These are phyloP conservation scores for Aurelia sp. DNA, from an alignment of 30 jellyfish, hydroid and myxozoan genomes.

Conservation along the genomic window DNA sequence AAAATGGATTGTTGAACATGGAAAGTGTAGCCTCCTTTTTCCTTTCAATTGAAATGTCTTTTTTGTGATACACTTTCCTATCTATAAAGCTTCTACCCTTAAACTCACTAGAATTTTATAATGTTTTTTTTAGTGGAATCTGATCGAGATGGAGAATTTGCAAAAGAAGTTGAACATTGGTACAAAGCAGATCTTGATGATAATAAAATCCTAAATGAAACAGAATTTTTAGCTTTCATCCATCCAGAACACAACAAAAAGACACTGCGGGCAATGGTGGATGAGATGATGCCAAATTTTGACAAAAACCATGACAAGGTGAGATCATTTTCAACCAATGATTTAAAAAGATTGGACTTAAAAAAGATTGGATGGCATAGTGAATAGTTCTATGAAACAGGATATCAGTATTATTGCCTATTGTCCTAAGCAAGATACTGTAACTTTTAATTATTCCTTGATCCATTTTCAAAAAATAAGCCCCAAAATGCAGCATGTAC, in stretches of 20 bases:
- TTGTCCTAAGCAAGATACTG: too few species aligned
- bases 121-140: slow-evolving; percentile 46
- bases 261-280: slow-evolving; percentile 81
- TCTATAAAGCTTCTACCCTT: background rate
- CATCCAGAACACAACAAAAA: slow-evolving; percentile 94
- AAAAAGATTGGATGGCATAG: too few species aligned
- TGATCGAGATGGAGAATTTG: slow-evolving; percentile 76
- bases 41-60: too few species aligned
- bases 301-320: slow-evolving; percentile 84
- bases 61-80: background rate
- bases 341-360: too few species aligned
- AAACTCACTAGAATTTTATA: too few species aligned
- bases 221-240: slow-evolving; percentile 84
- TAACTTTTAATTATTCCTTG: too few species aligned
- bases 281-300: slow-evolving; percentile 81
- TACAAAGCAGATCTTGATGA: slow-evolving; percentile 82
- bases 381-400: too few species aligned
- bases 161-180: slow-evolving; percentile 92
- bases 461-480: too few species aligned
- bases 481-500: too few species aligned
- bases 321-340: background rate
- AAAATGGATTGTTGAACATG: too few species aligned
- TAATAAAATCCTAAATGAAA: slow-evolving; percentile 43
- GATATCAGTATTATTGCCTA: too few species aligned
- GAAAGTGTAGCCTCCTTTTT: too few species aligned